Conservation (phyloP, 2,888 invertebrate species). For the Labia minor region DNA sequence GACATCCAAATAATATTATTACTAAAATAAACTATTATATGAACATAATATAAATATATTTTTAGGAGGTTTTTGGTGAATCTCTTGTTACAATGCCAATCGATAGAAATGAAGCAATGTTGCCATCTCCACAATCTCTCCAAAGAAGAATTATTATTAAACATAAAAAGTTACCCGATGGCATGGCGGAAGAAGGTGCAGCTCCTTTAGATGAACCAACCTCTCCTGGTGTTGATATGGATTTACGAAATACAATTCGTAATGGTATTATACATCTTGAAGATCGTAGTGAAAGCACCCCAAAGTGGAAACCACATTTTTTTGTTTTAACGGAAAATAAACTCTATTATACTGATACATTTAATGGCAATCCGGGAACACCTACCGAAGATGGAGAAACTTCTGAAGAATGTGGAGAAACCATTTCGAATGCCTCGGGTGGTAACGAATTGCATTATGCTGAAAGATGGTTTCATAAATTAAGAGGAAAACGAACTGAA, state of each 20-base stretch:
- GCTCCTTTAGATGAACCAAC: not conserved
- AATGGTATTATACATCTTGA: slow-evolving; percentile 83
- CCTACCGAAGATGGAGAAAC: slow-evolving; percentile 51
- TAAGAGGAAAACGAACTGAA: slow-evolving; percentile 67
- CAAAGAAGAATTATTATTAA: slow-evolving; percentile 69
- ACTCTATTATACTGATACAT: slow-evolving; percentile 73
- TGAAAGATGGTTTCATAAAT: slow-evolving; percentile 87
- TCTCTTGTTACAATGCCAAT: slow-evolving; percentile 65
- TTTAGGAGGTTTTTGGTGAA: slow-evolving; percentile 69
- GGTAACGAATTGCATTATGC: slow-evolving; percentile 76
- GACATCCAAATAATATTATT: not conserved
- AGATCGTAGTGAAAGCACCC: slow-evolving; percentile 75
- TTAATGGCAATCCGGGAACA: slow-evolving; percentile 39
- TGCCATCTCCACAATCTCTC: slow-evolving; percentile 77
- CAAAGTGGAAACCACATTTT: slow-evolving; percentile 92
- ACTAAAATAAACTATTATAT: not conserved
- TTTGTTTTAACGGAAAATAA: slow-evolving; percentile 83
- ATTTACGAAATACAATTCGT: slow-evolving; percentile 70
- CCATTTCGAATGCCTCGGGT: not conserved
- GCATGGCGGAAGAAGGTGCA: slow-evolving; percentile 52
- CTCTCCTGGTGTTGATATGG: slow-evolving; percentile 49
- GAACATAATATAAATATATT: not conserved
- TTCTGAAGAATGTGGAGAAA: not conserved
- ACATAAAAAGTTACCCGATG: slow-evolving; percentile 88
- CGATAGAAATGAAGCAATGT: slow-evolving; percentile 61